Base-by-base conservation (phyloP, 2,797 vertebrate genomes). In the Onychomys arenicola region DNA sequence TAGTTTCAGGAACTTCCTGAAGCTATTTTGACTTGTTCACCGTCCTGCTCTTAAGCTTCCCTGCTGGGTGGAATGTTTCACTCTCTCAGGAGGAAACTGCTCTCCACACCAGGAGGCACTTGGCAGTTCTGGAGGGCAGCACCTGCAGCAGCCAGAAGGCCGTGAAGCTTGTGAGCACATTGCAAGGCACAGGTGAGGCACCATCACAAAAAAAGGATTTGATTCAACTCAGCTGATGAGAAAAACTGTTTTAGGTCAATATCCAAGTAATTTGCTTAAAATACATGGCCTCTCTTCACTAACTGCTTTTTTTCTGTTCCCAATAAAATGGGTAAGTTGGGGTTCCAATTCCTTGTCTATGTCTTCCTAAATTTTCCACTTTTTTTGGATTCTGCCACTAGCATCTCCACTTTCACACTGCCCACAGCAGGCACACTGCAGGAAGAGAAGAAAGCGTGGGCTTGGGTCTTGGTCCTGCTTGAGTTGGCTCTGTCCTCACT, bases 391-490 rank as follows among this genome's bases (percentile, higher is more conserved):
- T 84, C 13, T 32, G 17, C 61, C 14, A 52, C 5, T 46, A 49
- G 4, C 8, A n/a, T 55, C 40, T 91, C 59, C 4, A 10, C 32
- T 63, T 57, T 49, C 5, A 27, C 1, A 27, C 13, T 59, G 52
- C 23, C 52, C 25, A 12, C 23, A 23, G 27, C 16, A 17, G 27
- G 10, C 12, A 49, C 34, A 69, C 2, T 32, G 4, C 73, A 75
- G n/a, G 4, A 43, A 75, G 75, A 91, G n/a, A 67, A 3, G 63
- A 49, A 78, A 61, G 49, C 1, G 34, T 43, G 49, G 57, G 19
- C 61, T 93, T 78, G 81, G 16, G 52, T 88, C 78, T 78, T 63
- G 84, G 34, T 84, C 98, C 21, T 76, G 46, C 52, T 91, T 6
- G 46, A 40, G 40, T 25, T 0, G 0, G 73, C 34, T 52, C 2